Evolutionary conservation across 2,888 invertebrate genomes (phyloP).

Genomic region (Rotaria sp.): DNA sequence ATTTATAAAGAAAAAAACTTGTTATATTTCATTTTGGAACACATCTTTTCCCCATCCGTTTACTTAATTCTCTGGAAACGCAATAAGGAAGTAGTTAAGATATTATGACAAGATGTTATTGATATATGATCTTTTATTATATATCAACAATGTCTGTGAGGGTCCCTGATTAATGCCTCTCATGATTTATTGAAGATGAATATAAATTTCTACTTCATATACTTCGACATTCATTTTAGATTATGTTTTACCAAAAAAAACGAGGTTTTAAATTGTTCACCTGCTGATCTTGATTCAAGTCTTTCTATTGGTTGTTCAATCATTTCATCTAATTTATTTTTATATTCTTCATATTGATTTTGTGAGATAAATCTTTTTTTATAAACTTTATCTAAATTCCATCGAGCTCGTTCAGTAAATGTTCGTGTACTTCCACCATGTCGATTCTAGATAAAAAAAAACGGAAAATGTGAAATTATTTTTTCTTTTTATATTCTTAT

Average conservation of each 20-base stretch:
- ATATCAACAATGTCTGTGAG: too few species aligned
- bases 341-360: background rate
- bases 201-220: too few species aligned
- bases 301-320: background rate
- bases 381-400: background rate
- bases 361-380: background rate
- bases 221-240: too few species aligned
- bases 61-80: too few species aligned
- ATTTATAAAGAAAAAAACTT: background rate
- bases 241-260: too few species aligned
- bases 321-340: background rate
- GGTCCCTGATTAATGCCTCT: too few species aligned
- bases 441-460: background rate
- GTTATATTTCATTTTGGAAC: too few species aligned
- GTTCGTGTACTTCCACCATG: background rate
- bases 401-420: constrained; percentile 5
- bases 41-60: too few species aligned
- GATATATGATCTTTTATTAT: too few species aligned
- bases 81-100: too few species aligned
- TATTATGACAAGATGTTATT: too few species aligned
- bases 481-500: background rate
- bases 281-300: background rate
- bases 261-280: background rate
- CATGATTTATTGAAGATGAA: too few species aligned
- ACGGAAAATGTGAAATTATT: background rate